Conservation (phyloP, 2,888 invertebrate species). For the Hyppa rectilinea region DNA sequence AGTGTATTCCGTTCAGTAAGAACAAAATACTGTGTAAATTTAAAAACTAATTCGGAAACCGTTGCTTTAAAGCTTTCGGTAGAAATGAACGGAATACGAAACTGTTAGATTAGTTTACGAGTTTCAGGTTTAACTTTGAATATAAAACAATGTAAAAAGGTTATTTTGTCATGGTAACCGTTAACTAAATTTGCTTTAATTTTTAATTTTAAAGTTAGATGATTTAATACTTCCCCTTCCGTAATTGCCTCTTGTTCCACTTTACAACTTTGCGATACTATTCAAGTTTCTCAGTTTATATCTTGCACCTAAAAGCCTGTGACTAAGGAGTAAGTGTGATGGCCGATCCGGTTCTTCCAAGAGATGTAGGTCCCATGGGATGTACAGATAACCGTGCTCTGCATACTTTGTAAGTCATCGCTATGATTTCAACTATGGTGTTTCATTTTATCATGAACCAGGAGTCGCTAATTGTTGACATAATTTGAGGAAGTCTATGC, state of each 20-base stretch:
- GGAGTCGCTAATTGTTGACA: neutral
- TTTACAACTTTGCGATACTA: neutral
- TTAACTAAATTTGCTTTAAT: constrained; percentile 15
- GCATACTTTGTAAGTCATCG: constrained; percentile 42
- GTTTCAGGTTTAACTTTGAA: constrained; percentile 38
- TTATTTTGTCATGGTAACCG: constrained; percentile 31
- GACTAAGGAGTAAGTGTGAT: constrained; percentile 55
- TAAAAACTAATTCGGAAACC: too few relatives aligned
- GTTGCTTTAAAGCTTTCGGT: constrained; percentile 32
- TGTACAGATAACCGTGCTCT: constrained; percentile 45
- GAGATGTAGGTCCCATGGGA: constrained; percentile 58
- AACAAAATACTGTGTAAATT: too few relatives aligned
- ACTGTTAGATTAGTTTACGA: constrained; percentile 47
- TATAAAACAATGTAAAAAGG: constrained; percentile 24
- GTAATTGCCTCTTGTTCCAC: neutral
- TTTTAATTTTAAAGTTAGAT: constrained; percentile 8
- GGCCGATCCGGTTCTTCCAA: constrained; percentile 57
- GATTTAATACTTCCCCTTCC: neutral
- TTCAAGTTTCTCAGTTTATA: constrained; percentile 22
- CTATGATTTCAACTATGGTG: constrained; percentile 23
- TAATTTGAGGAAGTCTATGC: neutral
- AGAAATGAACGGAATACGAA: constrained; percentile 30
- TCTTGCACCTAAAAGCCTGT: constrained; percentile 32
- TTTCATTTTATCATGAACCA: constrained; percentile 17
- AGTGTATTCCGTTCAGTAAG: too few relatives aligned